A percentile compares a stretch with the other conserved stretches of the same genome.
Evolutionary conservation across 2,888 invertebrate species (phyloP).

Genomic region (Limnephilus marmoratus): DNA sequence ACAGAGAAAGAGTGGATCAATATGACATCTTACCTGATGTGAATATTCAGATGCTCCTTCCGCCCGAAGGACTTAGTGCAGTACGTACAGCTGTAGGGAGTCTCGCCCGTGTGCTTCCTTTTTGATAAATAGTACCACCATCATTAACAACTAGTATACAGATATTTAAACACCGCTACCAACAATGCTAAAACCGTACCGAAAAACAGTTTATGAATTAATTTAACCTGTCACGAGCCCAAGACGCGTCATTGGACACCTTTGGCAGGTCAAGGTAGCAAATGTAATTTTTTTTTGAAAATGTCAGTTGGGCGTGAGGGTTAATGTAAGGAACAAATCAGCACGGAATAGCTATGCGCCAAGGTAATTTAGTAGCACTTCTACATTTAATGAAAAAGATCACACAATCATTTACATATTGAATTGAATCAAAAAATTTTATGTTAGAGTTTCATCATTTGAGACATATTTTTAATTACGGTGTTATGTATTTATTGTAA

Average conservation of each 20-base stretch:
- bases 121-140: conserved; percentile 17
- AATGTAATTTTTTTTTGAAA: neutral
- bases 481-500: neutral
- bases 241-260: neutral
- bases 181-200: neutral
- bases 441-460: neutral
- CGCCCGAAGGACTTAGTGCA: conserved; percentile 80
- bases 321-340: neutral
- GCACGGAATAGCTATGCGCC: neutral
- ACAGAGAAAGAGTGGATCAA: neutral
- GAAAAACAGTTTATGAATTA: neutral
- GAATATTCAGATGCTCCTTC: conserved; percentile 92
- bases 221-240: neutral
- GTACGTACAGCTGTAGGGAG: conserved; percentile 60
- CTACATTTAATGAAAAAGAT: neutral
- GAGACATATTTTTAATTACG: neutral
- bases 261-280: neutral
- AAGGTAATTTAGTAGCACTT: neutral
- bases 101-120: conserved; percentile 77
- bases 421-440: neutral
- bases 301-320: neutral
- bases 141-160: conserved; percentile 28
- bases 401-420: neutral
- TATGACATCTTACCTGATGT: conserved; percentile 81
- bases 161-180: neutral